Evolutionary conservation across 2,888 invertebrate genomes (phyloP).

Genomic region (Emmelina monodactyla): DNA sequence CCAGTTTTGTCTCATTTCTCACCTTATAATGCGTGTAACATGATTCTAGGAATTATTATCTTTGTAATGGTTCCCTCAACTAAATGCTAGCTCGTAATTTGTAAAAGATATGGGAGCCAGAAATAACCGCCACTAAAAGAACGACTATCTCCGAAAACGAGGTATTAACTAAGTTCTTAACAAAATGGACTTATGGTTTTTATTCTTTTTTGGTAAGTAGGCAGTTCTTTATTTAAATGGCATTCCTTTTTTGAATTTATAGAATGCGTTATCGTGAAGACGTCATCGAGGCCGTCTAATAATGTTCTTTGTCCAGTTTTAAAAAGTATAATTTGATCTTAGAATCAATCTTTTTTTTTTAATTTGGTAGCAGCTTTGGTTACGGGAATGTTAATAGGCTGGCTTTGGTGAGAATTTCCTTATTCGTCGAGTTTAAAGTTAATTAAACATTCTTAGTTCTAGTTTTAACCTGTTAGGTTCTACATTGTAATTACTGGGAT

Average conservation of each 20-base stretch:
- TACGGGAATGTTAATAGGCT: slow-evolving; percentile 16
- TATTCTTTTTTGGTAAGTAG: slow-evolving; percentile 24
- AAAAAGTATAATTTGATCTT: slow-evolving; percentile 28
- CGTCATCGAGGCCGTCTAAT: slow-evolving; percentile 32
- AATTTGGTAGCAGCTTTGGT: slow-evolving; percentile 17
- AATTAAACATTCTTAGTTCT: too few relatives aligned
- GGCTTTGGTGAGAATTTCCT: slow-evolving; percentile 16
- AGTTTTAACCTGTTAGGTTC: slow-evolving; percentile 27
- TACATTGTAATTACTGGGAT: slow-evolving; percentile 60
- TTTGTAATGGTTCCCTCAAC: slow-evolving; percentile 36
- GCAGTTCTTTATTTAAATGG: slow-evolving; percentile 20
- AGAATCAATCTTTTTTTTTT: slow-evolving; percentile 20
- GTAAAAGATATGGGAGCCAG: slow-evolving; percentile 32
- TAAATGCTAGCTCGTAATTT: slow-evolving; percentile 39
- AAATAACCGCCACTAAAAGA: slow-evolving; percentile 19
- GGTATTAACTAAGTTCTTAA: slow-evolving; percentile 21
- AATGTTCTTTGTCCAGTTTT: slow-evolving; percentile 24
- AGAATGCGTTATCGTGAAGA: slow-evolving; percentile 27
- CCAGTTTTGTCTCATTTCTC: slow-evolving; percentile 33
- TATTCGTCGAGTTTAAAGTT: slow-evolving; percentile 19
- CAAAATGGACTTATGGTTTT: slow-evolving; percentile 19
- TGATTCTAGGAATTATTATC: slow-evolving; percentile 51
- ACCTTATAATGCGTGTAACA: slow-evolving; percentile 29
- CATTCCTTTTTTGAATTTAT: slow-evolving; percentile 31
- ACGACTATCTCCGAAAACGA: slow-evolving; percentile 16